A percentile compares a stretch with the other conserved stretches of the same genome.
These are phyloP conservation scores for Telenomus remus DNA, from an alignment of 1,140 invertebrate species.

Conservation along the genomic window DNA sequence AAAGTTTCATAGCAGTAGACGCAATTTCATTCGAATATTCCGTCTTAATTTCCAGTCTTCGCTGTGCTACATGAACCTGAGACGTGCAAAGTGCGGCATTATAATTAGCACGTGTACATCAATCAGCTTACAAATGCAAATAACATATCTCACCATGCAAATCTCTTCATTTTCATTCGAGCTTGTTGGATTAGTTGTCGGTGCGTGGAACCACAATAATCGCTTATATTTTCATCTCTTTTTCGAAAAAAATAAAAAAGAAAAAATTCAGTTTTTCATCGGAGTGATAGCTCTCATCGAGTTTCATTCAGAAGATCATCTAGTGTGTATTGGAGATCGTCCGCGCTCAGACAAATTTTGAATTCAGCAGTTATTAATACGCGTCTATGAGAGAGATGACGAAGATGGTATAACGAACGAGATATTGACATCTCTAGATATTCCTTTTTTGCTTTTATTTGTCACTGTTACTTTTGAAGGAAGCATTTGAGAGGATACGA, in stretches of 20 bases:
- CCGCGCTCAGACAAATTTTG: constrained; percentile 33
- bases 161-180: constrained; percentile 8
- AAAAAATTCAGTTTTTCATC: no score
- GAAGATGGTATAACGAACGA: constrained; percentile 39
- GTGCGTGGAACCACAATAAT: constrained; percentile 16
- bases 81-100: neutral
- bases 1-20: no score
- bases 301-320: constrained; percentile 44
- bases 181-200: neutral
- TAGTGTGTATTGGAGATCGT: constrained; percentile 29
- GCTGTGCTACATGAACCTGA: neutral
- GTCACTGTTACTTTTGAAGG: constrained; percentile 12
- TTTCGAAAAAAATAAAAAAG: no score
- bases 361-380: constrained; percentile 32
- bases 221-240: constrained; percentile 12
- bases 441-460: neutral
- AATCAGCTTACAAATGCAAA: constrained; percentile 5
- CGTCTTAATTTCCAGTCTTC: neutral
- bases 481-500: constrained; percentile 5
- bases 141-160: neutral
- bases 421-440: constrained; percentile 26
- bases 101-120: constrained; percentile 7
- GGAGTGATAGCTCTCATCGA: no score
- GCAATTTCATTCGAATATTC: neutral
- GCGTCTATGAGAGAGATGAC: constrained; percentile 18